Evolutionary conservation across 53 echinoderm and acorn worm genomes (phyloP), one percentile per base, ranked within the genome.

Genomic region (Temnopleurus reevesii): DNA sequence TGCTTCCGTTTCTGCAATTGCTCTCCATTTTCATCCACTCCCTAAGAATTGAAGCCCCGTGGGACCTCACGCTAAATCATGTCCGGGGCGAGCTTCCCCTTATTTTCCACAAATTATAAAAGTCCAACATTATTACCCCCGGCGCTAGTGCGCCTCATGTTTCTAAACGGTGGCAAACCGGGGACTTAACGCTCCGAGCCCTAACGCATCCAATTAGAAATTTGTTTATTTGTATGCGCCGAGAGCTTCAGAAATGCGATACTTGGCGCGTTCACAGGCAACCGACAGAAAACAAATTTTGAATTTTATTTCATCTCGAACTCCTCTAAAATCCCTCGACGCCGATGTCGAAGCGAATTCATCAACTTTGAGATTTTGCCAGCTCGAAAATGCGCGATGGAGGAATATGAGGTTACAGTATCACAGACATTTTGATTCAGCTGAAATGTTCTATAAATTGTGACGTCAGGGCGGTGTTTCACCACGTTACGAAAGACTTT

Each of bases 191-290:
- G 71, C 71, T 41, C 71, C 38, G 41, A 71, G 71, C 38, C 71
- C 21, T 41, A 13, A 71, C 71, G 41, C 41, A 41, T 71, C 71
- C 71, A 71, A 71, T 71, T 71, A 71, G 71, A 41, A 71, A 41
- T 71, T 71, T 71, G 71, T 71, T 71, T 71, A 71, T 71, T 71
- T 71, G 71, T 71, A 71, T 71, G 71, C 41, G 71, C 71, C 71
- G 21, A 19, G 30, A 71, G 71, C 71, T 36, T 2, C 23, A 71
- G 71, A 36, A 71, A 71, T 71, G 71, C 71, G 71, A 71, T 71
- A 38, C 71, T 1, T 41, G 71, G 71, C 71, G 71, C 36, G 71
- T 71, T 41, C 71, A 71, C 71, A 71, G n/a, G 71, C 41, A 71
- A 41, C 71, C 71, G 21, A 25, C n/a, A 33, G 10, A n/a, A 36